Percentiles rank a stretch among this genome's conserved stretches.
These are phyloP conservation scores for Lordiphosa mommai DNA, from an alignment of 1,140 invertebrate genomes.

Conservation along the genomic window DNA sequence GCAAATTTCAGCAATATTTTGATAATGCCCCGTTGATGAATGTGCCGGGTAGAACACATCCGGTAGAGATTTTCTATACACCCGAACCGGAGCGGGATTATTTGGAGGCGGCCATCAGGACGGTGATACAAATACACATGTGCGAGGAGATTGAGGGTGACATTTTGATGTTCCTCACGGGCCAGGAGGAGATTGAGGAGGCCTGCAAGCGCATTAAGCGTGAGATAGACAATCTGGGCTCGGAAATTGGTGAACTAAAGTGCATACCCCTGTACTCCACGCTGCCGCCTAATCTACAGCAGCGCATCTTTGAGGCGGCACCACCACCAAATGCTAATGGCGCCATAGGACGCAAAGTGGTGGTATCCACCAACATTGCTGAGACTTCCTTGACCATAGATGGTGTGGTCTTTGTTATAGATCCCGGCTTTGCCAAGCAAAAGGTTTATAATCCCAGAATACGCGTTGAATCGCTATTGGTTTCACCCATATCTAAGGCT, in stretches of 20 bases:
- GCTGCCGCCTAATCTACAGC: slow-evolving; percentile 97
- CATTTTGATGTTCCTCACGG: slow-evolving; percentile 97
- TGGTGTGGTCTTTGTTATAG: slow-evolving; percentile 99
- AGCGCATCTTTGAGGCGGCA: slow-evolving; percentile 97
- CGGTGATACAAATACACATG: slow-evolving; percentile 99
- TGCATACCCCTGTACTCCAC: slow-evolving; percentile 99
- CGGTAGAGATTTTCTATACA: slow-evolving; percentile 99
- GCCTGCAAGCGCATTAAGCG: slow-evolving; percentile 98
- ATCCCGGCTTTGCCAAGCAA: slow-evolving; percentile 99
- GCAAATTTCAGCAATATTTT: slow-evolving; percentile 99
- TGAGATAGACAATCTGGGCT: slow-evolving; percentile 97
- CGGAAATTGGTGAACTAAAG: slow-evolving; percentile 97
- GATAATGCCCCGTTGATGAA: slow-evolving; percentile 99
- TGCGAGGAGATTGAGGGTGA: slow-evolving; percentile 98
- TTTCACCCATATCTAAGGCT: slow-evolving; percentile 99
- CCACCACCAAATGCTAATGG: slow-evolving; percentile 96
- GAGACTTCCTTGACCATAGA: slow-evolving; percentile 99
- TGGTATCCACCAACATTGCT: slow-evolving; percentile 99
- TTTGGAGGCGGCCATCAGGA: slow-evolving; percentile 98
- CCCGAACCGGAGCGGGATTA: slow-evolving; percentile 99
- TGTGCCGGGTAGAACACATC: slow-evolving; percentile 95
- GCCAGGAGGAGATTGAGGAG: slow-evolving; percentile 98
- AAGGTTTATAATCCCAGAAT: slow-evolving; percentile 99
- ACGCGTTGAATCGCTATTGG: slow-evolving; percentile 97
- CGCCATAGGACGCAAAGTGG: slow-evolving; percentile 96